A percentile compares a stretch with the other conserved stretches of the same genome.
phyloP scores from a whole-genome alignment of 2,113 vertebrate species.

The Eurypyga helias region DNA sequence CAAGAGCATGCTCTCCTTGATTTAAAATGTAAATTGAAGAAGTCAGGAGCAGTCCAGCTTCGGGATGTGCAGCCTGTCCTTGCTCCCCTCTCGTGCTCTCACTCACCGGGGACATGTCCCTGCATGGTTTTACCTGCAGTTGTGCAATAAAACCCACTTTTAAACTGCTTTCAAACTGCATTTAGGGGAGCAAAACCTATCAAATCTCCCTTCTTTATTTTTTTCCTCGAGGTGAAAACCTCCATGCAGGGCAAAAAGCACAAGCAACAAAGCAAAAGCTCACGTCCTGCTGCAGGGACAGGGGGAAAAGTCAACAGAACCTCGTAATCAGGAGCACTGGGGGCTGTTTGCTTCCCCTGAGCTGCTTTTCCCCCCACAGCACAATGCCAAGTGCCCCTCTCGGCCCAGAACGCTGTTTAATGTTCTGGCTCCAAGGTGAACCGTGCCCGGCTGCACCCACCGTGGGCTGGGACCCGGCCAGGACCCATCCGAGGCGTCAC shows the following conservation, averaged over 20 bases:
- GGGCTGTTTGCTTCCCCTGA: too few relatives aligned
- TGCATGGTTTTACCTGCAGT: background rate
- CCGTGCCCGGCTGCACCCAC: rapidly evolving
- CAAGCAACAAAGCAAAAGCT: background rate
- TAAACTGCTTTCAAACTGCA: background rate
- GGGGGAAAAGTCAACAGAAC: background rate
- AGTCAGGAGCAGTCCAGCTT: rapidly evolving
- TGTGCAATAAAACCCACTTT: background rate
- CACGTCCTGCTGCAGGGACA: rapidly evolving
- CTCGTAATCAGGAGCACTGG: background rate
- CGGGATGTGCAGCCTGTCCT: background rate
- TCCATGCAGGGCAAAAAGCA: rapidly evolving
- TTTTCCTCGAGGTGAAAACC: background rate
- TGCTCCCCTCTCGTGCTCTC: background rate
- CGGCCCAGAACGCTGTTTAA: background rate
- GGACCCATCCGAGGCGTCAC: background rate
- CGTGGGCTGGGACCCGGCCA: rapidly evolving
- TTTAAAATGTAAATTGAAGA: background rate
- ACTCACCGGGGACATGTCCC: rapidly evolving
- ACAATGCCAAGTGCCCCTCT: background rate
- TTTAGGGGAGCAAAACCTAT: background rate
- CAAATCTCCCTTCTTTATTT: background rate
- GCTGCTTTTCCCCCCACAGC: background rate
- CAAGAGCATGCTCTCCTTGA: too few relatives aligned
- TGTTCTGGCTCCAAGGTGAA: constrained; percentile 9